Percentiles rank a stretch among this genome's conserved stretches.
Evolutionary conservation across 2,113 vertebrate species (phyloP).

Genomic region (Xenotilapia caudafasciata): DNA sequence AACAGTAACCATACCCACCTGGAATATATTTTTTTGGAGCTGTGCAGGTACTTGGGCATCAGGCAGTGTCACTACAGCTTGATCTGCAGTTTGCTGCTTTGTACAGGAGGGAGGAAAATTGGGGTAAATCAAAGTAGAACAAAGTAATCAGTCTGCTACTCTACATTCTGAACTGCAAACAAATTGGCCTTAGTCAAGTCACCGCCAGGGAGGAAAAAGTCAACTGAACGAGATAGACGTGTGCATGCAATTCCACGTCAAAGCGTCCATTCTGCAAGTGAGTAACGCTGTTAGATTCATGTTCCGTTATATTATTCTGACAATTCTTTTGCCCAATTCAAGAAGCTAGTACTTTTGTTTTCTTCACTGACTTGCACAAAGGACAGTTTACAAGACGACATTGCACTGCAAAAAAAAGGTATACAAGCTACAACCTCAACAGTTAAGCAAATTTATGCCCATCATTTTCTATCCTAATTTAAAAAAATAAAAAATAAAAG

Average conservation of each 20-base stretch:
- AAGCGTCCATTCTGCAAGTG: conserved; percentile 8
- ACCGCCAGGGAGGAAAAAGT: neutral
- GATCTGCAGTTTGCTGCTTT: conserved; percentile 79
- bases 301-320: neutral
- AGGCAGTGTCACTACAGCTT: conserved; percentile 74
- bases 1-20: conserved; percentile 69
- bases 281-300: neutral
- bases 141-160: neutral
- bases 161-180: neutral
- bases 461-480: conserved; percentile 18
- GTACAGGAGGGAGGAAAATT: neutral
- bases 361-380: neutral
- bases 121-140: neutral
- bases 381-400: neutral
- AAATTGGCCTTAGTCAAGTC: neutral
- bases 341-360: neutral
- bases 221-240: neutral
- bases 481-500: neutral
- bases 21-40: conserved; percentile 87
- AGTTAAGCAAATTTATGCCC: conserved; percentile 68
- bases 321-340: neutral
- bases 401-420: neutral
- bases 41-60: conserved; percentile 75
- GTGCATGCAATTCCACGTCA: neutral
- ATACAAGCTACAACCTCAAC: neutral